phyloP scores from a whole-genome alignment of 2,113 vertebrate species.

The Cathartes aura region DNA sequence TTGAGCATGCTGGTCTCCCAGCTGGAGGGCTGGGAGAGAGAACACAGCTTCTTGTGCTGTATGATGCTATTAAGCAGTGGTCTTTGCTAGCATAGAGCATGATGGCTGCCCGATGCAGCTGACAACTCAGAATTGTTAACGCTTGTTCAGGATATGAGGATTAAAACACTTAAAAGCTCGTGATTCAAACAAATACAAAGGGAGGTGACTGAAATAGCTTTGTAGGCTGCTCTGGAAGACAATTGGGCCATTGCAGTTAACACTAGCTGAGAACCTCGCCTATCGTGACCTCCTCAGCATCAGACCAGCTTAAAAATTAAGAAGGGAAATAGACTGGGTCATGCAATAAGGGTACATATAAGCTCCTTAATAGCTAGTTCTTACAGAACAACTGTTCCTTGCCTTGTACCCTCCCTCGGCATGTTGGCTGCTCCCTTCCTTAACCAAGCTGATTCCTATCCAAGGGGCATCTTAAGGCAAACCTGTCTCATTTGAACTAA shows the following conservation, averaged over 20 bases:
- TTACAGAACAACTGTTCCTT: not conserved
- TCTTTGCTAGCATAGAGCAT: not conserved
- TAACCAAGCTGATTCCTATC: not conserved
- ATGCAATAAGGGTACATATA: not conserved
- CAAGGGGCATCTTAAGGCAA: not conserved
- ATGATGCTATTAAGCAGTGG: not conserved
- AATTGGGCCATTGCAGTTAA: not conserved
- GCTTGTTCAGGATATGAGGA: not conserved
- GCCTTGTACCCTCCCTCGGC: not conserved
- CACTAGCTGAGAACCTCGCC: not conserved
- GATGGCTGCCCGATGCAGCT: not conserved
- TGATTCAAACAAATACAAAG: not conserved
- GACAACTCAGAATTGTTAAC: not conserved
- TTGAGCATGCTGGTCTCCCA: not conserved
- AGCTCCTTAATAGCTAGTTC: not conserved
- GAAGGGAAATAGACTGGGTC: slow-evolving; percentile 21
- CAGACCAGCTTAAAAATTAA: slow-evolving; percentile 57
- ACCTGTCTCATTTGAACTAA: not conserved
- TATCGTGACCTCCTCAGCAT: not conserved
- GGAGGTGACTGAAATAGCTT: slow-evolving; percentile 3
- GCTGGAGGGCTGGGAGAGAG: not conserved
- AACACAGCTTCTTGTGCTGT: not conserved
- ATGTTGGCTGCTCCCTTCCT: not conserved
- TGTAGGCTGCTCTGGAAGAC: not conserved
- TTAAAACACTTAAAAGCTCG: slow-evolving; percentile 44